Evolutionary conservation across 2,888 invertebrate genomes (phyloP).

Genomic region (Drosophila affinis): DNA sequence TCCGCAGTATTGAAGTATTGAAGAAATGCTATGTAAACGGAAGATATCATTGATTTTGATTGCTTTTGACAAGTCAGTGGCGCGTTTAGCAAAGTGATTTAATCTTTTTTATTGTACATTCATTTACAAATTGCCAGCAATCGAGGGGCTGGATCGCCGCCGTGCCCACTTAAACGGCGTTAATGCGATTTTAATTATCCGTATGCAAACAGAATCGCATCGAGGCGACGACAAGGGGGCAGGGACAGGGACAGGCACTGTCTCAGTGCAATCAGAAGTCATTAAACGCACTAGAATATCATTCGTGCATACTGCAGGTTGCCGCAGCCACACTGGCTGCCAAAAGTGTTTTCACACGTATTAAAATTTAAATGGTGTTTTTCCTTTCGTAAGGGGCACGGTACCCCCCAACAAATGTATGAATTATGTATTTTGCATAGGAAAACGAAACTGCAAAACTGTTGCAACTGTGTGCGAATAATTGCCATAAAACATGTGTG

Average conservation of each 20-base stretch:
- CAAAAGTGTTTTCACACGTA: neutral
- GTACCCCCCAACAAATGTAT: conserved; percentile 4
- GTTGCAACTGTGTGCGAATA: conserved; percentile 26
- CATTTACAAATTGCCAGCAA: conserved; percentile 11
- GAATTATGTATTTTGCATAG: neutral
- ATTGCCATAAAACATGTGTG: conserved; percentile 38
- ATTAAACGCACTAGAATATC: conserved; percentile 41
- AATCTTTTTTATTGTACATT: conserved; percentile 27
- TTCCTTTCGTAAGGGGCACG: too few relatives aligned
- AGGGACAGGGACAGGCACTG: neutral
- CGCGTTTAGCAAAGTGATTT: conserved; percentile 6
- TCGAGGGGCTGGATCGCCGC: neutral
- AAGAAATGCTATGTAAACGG: neutral
- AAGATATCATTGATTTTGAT: neutral
- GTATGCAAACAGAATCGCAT: conserved; percentile 48
- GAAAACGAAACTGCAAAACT: neutral
- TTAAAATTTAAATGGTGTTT: neutral
- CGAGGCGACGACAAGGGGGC: conserved; percentile 26
- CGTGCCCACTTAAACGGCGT: conserved; percentile 35
- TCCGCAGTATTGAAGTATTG: too few relatives aligned
- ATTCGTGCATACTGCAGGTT: conserved; percentile 28
- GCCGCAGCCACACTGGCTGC: neutral
- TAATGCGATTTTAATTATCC: conserved; percentile 69
- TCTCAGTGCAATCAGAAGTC: conserved; percentile 24
- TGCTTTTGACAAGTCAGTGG: conserved; percentile 5